Evolutionary conservation across 2,797 vertebrate species (phyloP).

Genomic region (Merluccius polli): DNA sequence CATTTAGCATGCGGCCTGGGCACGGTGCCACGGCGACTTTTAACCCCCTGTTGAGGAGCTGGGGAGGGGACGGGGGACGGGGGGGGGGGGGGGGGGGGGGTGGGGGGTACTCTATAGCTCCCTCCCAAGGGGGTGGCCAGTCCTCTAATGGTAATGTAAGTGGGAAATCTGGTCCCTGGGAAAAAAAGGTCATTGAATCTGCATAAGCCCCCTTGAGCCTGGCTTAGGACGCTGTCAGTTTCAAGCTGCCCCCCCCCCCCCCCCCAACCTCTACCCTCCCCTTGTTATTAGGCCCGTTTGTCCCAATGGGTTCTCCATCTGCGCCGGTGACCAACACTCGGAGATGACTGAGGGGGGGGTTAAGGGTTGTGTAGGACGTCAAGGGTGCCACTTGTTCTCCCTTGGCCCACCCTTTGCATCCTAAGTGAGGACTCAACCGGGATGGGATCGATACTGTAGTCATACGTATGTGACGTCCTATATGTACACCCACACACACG

Average conservation of each 20-base stretch:
- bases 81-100: constrained; percentile 48
- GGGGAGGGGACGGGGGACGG: constrained; percentile 25
- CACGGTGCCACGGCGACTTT: constrained; percentile 81
- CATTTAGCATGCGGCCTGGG: constrained; percentile 79
- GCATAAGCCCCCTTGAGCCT: constrained; percentile 88
- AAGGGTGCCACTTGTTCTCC: constrained; percentile 26
- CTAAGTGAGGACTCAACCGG: constrained; percentile 78
- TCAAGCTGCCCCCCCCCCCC: constrained; percentile 61
- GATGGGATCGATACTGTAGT: constrained; percentile 78
- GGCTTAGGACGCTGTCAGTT: constrained; percentile 84
- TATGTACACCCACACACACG: background rate
- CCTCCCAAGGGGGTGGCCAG: constrained; percentile 74
- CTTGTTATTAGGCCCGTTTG: constrained; percentile 22
- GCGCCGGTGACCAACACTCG: constrained; percentile 69
- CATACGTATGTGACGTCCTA: constrained; percentile 42
- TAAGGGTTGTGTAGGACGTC: no score
- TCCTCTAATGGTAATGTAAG: constrained; percentile 93
- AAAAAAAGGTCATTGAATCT: constrained; percentile 97
- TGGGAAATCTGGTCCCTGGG: constrained; percentile 91
- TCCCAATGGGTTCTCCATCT: constrained; percentile 70
- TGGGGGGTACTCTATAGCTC: constrained; percentile 43
- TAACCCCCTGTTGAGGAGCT: constrained; percentile 76
- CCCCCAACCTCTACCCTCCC: constrained; percentile 31
- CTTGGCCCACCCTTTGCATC: constrained; percentile 71
- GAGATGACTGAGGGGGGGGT: constrained; percentile 24